Percentiles rank a stretch among this genome's conserved stretches.
Evolutionary conservation across 2,797 vertebrate genomes (phyloP).

Genomic region (Molossus molossus): DNA sequence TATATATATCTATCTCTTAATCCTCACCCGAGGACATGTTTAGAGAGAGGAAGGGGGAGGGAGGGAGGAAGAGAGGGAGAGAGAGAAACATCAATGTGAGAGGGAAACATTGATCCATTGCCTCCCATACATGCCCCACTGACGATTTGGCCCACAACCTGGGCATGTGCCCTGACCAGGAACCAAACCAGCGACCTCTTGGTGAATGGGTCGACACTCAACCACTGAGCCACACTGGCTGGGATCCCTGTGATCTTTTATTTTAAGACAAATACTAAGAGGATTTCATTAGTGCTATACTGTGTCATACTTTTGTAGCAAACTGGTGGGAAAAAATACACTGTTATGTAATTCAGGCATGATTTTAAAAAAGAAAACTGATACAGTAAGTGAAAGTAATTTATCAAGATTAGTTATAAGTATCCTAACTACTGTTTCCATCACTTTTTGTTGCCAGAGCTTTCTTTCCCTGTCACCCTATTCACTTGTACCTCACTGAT

Average conservation of each 20-base stretch:
- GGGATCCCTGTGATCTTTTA: background rate
- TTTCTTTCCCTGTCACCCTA: conserved; percentile 16
- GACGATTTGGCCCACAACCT: no score
- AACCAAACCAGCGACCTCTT: no score
- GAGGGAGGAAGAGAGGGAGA: no score
- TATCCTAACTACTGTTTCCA: background rate
- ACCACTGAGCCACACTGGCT: no score
- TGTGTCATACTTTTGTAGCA: background rate
- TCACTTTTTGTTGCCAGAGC: background rate
- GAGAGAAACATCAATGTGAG: no score
- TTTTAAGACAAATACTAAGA: conserved; percentile 11
- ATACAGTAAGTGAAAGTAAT: conserved; percentile 46
- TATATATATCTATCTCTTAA: no score
- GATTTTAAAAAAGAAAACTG: background rate
- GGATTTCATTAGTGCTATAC: background rate
- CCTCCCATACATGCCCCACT: no score
- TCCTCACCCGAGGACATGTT: no score
- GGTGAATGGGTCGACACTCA: no score
- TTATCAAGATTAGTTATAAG: background rate
- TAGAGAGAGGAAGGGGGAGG: no score
- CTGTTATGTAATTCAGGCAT: conserved; percentile 28
- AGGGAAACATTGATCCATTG: no score
- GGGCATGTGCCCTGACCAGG: no score
- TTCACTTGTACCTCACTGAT: background rate
- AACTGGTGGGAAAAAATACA: background rate